Percentiles rank a stretch among this genome's conserved stretches.
phyloP scores from a whole-genome alignment of 2,888 invertebrate genomes.

The Cerceris rybyensis region DNA sequence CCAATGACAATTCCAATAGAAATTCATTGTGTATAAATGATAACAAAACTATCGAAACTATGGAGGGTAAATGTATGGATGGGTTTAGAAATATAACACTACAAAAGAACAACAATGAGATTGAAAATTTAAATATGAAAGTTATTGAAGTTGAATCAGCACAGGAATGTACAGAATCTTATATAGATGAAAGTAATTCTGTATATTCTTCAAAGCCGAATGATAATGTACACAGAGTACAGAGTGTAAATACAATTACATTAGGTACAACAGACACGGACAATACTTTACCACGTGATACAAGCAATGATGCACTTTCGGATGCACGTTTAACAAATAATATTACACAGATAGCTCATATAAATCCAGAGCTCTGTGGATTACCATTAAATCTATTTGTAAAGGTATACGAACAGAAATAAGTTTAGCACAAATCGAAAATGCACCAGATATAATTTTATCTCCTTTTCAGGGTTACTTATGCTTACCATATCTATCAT shows the following conservation, averaged over 20 bases:
- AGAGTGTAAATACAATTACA: slow-evolving; percentile 77
- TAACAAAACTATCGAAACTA: slow-evolving; percentile 75
- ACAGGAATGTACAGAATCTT: slow-evolving; percentile 65
- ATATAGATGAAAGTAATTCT: slow-evolving; percentile 58
- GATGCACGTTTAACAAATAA: slow-evolving; percentile 84
- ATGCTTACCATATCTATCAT: slow-evolving; percentile 96
- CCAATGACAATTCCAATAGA: slow-evolving; percentile 66
- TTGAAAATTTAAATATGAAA: slow-evolving; percentile 67
- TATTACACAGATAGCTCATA: slow-evolving; percentile 85
- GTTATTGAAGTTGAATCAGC: slow-evolving; percentile 71
- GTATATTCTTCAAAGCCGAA: slow-evolving; percentile 65
- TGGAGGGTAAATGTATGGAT: slow-evolving; percentile 77
- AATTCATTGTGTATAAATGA: slow-evolving; percentile 70
- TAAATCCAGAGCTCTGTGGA: slow-evolving; percentile 90
- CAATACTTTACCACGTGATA: slow-evolving; percentile 87
- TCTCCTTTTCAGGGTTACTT: slow-evolving; percentile 88
- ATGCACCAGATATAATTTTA: slow-evolving; percentile 1
- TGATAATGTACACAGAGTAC: slow-evolving; percentile 76
- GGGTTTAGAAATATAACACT: slow-evolving; percentile 60
- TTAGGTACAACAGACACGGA: slow-evolving; percentile 80
- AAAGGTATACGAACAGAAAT: slow-evolving; percentile 82
- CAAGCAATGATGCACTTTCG: slow-evolving; percentile 86
- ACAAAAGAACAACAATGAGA: slow-evolving; percentile 71
- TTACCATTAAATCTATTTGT: slow-evolving; percentile 94
- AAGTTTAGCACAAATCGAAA: slow-evolving; percentile 3